Percentiles rank a stretch among this genome's conserved stretches.
phyloP scores from a whole-genome alignment of 2,888 invertebrate genomes.

The Acrobasis repandana region DNA sequence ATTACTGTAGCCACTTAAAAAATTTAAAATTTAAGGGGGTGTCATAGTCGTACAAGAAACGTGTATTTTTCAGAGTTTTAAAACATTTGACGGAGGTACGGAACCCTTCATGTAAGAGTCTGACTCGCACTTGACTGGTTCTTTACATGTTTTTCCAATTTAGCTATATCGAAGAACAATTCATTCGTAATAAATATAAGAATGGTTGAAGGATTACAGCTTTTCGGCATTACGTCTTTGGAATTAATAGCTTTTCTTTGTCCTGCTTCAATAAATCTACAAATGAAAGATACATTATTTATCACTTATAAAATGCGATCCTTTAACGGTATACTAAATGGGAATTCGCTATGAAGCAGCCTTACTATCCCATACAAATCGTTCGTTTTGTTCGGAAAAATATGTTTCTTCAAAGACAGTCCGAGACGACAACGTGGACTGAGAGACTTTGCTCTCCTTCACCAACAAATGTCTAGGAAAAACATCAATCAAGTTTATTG shows the following conservation, averaged over 20 bases:
- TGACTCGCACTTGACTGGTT: too few species aligned
- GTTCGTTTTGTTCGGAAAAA: constrained; percentile 5
- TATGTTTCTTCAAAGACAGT: constrained; percentile 1
- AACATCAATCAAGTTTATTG: background rate
- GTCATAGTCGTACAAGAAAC: too few species aligned
- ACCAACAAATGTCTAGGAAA: background rate
- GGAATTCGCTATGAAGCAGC: background rate
- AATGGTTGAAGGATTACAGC: background rate
- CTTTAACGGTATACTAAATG: background rate
- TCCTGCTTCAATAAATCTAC: constrained; percentile 1
- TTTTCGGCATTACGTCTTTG: background rate
- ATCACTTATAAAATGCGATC: background rate
- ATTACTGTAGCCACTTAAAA: too few species aligned
- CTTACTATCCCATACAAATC: background rate
- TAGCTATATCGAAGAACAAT: background rate
- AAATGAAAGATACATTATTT: constrained; percentile 1
- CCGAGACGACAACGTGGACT: background rate
- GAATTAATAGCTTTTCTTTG: background rate
- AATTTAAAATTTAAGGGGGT: too few species aligned
- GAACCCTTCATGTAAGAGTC: too few species aligned
- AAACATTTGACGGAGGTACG: too few species aligned
- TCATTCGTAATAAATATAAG: background rate
- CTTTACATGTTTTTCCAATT: background rate
- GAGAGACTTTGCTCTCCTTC: background rate
- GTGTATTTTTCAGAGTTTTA: too few species aligned